phyloP scores from a whole-genome alignment of 2,888 invertebrate species.

The Cryptocephalus moraei region DNA sequence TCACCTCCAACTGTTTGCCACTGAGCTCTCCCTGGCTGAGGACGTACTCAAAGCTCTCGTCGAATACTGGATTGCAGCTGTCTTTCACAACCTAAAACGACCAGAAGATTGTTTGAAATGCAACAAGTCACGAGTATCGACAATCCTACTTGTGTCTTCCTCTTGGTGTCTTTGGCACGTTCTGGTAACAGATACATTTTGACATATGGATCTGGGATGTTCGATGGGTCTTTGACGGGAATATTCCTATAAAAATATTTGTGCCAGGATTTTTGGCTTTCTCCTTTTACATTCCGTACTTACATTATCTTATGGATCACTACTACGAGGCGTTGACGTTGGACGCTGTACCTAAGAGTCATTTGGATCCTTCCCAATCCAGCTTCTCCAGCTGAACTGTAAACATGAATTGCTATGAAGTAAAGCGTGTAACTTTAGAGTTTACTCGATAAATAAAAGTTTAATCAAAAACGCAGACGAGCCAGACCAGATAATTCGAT shows the following conservation, averaged over 20 bases:
- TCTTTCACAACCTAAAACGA: slow-evolving; percentile 60
- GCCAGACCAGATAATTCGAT: too few relatives aligned
- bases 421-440: background rate
- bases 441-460: too few relatives aligned
- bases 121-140: too few relatives aligned
- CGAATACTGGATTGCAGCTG: slow-evolving; percentile 83
- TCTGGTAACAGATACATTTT: slow-evolving; percentile 79
- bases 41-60: slow-evolving; percentile 84
- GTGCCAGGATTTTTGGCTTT: background rate
- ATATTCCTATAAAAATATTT: slow-evolving; percentile 51
- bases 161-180: slow-evolving; percentile 74
- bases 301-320: slow-evolving; percentile 86
- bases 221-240: slow-evolving; percentile 68
- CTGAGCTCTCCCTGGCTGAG: slow-evolving; percentile 73
- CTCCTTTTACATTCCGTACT: slow-evolving; percentile 34
- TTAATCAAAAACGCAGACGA: too few relatives aligned
- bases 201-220: slow-evolving; percentile 82
- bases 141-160: slow-evolving; percentile 61
- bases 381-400: slow-evolving; percentile 58
- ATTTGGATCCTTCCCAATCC: slow-evolving; percentile 74
- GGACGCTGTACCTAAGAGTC: slow-evolving; percentile 75
- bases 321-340: slow-evolving; percentile 70
- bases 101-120: too few relatives aligned
- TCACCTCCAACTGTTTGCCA: slow-evolving; percentile 69
- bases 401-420: background rate